Evolutionary conservation across 2,113 vertebrate species (phyloP), one percentile per base, ranked within the genome.

Genomic region (Corythornis madagascariensis): DNA sequence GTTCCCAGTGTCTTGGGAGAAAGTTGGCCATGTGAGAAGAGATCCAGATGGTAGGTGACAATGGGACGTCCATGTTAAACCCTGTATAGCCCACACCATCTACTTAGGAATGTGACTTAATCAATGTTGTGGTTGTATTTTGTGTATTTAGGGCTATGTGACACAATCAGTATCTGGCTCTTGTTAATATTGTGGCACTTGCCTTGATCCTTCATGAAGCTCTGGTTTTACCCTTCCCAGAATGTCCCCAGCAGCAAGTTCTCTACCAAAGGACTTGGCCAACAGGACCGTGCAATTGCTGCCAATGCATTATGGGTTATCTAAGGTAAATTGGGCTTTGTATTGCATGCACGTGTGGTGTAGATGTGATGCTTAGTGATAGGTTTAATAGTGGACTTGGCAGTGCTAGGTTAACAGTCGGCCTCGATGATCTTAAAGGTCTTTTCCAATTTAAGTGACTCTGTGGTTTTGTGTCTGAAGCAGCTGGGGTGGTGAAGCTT

Each of bases 71-170:
- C 10, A 0, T 4, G 4, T 29, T 31, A 22, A 73, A 74, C 8
- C 6, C 3, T 4, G 4, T 0, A 0, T 4, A 47, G 43, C 24
- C 26, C 8, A 6, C 0, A 3, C 6, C 10, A 3, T 5, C 72
- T 42, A 7, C 45, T 60, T 66, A 48, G 16, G 8, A 70, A 10
- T 13, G 10, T 2, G 11, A 14, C 22, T 64, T 75, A 11, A 29
- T n/a, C 33, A 21, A 33, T 15, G 13, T 5, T 55, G 17, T 25
- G 52, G 38, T 24, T 67, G 43, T 57, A 53, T 53, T 83, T 61
- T 74, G n/a, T 35, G 28, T 42, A 22, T 20, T 2, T 35, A 9
- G 52, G 28, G 22, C 40, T 7, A 19, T 45, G 19, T 2, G 4
- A 60, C 31, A 16, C 13, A 33, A 25, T 6, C 33, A 43, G 8